These are phyloP conservation scores for Oenanthe melanoleuca DNA, from an alignment of 2,113 vertebrate species.

Conservation along the genomic window DNA sequence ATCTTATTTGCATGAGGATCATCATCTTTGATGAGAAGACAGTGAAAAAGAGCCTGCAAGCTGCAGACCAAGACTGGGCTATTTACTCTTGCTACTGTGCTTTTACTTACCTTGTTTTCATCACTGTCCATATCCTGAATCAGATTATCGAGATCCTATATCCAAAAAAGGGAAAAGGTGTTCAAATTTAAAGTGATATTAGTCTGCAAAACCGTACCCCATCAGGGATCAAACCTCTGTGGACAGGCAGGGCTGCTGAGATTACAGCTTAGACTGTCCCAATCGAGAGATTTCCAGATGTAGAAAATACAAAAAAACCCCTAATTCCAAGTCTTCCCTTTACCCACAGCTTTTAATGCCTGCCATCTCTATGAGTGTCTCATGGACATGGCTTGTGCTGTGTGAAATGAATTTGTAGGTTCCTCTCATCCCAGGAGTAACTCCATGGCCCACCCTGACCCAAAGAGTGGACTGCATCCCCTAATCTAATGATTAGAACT, in stretches of 20 bases:
- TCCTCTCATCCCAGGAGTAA: background rate
- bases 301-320: background rate
- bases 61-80: background rate
- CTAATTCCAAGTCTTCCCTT: no score
- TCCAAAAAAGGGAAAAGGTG: conserved; percentile 39
- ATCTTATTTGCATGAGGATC: background rate
- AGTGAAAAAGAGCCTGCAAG: background rate
- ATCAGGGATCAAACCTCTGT: background rate
- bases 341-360: no score
- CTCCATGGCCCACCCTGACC: background rate
- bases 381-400: rapidly evolving
- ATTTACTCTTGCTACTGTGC: background rate
- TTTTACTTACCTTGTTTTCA: conserved; percentile 88
- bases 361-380: background rate
- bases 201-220: background rate
- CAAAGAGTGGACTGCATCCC: background rate
- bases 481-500: background rate
- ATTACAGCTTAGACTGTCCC: background rate
- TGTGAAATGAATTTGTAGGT: background rate
- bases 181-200: background rate
- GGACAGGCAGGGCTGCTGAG: background rate
- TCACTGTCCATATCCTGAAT: conserved; percentile 90
- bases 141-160: conserved; percentile 90
- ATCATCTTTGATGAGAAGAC: background rate
- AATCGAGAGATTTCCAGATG: rapidly evolving